Conservation (phyloP, 2,113 vertebrate genomes). For the Oreochromis tanganicae region DNA sequence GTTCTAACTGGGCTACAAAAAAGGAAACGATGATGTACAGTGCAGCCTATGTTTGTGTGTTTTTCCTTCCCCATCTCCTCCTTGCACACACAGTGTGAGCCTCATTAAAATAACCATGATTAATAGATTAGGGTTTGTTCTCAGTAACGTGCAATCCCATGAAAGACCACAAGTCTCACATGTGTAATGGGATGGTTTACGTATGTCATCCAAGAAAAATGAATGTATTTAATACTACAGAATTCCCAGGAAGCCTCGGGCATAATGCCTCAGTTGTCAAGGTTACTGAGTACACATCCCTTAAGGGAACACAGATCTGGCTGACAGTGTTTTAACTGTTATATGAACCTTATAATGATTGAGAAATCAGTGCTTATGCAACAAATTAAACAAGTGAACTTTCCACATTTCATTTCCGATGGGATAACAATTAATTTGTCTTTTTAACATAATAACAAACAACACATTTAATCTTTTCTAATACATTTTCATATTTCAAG, state of each 20-base stretch:
- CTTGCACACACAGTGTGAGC: not conserved
- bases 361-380: not conserved
- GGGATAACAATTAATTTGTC: not conserved
- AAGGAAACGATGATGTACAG: not conserved
- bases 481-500: not conserved
- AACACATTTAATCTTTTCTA: not conserved
- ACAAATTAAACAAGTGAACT: not conserved
- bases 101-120: constrained; percentile 52
- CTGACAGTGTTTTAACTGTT: not conserved
- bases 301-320: not conserved
- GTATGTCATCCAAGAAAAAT: constrained; percentile 37
- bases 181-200: constrained; percentile 39
- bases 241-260: constrained; percentile 22
- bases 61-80: not conserved
- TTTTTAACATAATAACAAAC: not conserved
- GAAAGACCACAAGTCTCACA: constrained; percentile 27
- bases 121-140: constrained; percentile 45
- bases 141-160: constrained; percentile 21
- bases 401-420: not conserved
- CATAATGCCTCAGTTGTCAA: constrained; percentile 32
- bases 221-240: constrained; percentile 14
- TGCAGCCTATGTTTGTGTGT: not conserved
- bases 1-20: not conserved
- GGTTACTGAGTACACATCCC: not conserved
- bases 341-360: not conserved